phyloP scores from a whole-genome alignment of 2,888 invertebrate genomes.

The Acrobeloides nanus region DNA sequence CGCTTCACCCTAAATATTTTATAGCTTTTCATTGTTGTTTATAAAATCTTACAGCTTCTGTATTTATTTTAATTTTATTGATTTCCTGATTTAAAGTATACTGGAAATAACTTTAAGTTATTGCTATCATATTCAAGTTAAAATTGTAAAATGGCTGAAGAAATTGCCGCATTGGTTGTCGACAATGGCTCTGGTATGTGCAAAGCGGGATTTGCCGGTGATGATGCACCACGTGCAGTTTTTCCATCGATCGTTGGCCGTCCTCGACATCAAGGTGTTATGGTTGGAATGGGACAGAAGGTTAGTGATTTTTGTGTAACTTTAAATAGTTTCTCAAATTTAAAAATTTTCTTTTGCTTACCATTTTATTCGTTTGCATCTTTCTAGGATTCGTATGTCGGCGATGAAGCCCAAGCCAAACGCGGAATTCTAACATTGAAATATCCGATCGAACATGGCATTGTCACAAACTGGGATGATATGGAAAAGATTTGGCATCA shows the following conservation, averaged over 20 bases:
- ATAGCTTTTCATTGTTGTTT: slow-evolving; percentile 60
- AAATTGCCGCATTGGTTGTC: slow-evolving; percentile 72
- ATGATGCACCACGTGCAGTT: slow-evolving; percentile 70
- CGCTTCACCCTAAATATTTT: no score
- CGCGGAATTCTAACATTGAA: slow-evolving; percentile 82
- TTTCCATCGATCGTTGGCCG: slow-evolving; percentile 75
- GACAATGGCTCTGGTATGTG: slow-evolving; percentile 42
- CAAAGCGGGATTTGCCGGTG: slow-evolving; percentile 70
- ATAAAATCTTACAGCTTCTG: no score
- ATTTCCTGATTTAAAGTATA: no score
- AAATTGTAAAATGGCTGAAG: no score
- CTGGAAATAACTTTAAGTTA: slow-evolving; percentile 58
- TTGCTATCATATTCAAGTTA: no score
- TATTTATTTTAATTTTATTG: no score
- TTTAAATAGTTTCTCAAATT: no score
- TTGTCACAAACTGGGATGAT: slow-evolving; percentile 95
- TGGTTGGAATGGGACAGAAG: slow-evolving; percentile 52
- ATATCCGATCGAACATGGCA: slow-evolving; percentile 92
- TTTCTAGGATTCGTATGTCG: slow-evolving; percentile 60
- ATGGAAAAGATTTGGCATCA: slow-evolving; percentile 99
- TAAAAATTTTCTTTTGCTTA: no score
- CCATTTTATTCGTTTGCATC: no score
- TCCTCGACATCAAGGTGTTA: slow-evolving; percentile 65
- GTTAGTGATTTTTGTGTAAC: no score
- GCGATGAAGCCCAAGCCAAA: slow-evolving; percentile 61